A percentile compares a stretch with the other conserved stretches of the same genome.
Evolutionary conservation across 2,888 invertebrate genomes (phyloP).

Genomic region (Fragum sueziense): DNA sequence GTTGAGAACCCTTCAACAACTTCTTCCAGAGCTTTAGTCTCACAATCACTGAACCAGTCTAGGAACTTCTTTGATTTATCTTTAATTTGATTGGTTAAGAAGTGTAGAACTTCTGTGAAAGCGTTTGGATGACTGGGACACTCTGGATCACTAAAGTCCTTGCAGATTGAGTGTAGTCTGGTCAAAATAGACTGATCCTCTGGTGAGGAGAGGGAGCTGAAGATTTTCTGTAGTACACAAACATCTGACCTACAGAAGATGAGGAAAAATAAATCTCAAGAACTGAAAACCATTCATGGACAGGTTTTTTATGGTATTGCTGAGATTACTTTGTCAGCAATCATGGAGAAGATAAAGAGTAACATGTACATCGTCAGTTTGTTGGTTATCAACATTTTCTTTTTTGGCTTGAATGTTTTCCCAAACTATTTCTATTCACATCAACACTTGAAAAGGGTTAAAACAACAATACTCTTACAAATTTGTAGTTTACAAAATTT

Average conservation of each 20-base stretch:
- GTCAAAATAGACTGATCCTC: slow-evolving; percentile 2
- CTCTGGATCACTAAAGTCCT: slow-evolving; percentile 59
- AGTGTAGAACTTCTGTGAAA: slow-evolving; percentile 63
- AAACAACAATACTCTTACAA: no score
- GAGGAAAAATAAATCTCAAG: neutral
- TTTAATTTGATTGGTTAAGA: slow-evolving; percentile 53
- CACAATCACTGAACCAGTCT: slow-evolving; percentile 46
- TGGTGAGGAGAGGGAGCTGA: slow-evolving; percentile 17
- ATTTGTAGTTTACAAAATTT: no score
- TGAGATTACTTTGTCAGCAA: no score
- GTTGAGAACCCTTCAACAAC: slow-evolving; percentile 2
- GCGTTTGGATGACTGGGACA: slow-evolving; percentile 49
- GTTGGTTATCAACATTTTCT: no score
- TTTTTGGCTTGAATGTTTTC: no score
- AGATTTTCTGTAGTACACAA: slow-evolving; percentile 13
- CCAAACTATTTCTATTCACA: no score
- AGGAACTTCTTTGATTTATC: slow-evolving; percentile 36
- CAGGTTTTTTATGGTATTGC: no score
- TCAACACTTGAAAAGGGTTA: no score
- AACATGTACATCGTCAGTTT: no score
- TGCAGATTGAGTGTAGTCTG: slow-evolving; percentile 44
- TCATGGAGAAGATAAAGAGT: no score
- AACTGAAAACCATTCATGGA: no score
- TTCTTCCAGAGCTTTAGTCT: neutral
- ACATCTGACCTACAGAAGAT: slow-evolving; percentile 33